These are phyloP conservation scores for Graphium colonna DNA, from an alignment of 2,888 invertebrate species.

Conservation along the genomic window DNA sequence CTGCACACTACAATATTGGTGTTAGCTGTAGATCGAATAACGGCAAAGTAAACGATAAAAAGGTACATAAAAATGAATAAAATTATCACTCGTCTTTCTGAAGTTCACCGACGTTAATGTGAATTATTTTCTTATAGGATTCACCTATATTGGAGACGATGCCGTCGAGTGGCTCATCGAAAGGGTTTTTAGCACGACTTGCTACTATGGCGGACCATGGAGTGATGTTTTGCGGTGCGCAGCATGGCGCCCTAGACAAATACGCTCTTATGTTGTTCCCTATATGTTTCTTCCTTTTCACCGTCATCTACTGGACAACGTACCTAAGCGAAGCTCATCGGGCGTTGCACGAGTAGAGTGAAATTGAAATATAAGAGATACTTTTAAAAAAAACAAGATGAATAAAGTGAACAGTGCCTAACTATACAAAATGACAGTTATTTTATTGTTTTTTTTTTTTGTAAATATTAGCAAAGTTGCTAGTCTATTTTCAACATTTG, in stretches of 20 bases:
- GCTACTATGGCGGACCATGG: constrained; percentile 71
- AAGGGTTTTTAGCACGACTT: constrained; percentile 50
- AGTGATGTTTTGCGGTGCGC: constrained; percentile 82
- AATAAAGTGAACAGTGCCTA: constrained; percentile 42
- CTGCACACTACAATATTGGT: constrained; percentile 10
- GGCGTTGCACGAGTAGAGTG: constrained; percentile 46
- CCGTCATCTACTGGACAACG: constrained; percentile 81
- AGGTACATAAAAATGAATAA: neutral
- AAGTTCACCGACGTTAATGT: neutral
- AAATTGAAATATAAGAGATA: constrained; percentile 27
- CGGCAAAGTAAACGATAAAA: too few species aligned
- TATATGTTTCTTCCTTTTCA: constrained; percentile 78
- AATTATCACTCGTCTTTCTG: neutral
- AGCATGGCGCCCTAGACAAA: constrained; percentile 80
- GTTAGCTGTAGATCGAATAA: constrained; percentile 8
- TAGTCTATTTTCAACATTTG: constrained; percentile 53
- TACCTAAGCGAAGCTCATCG: constrained; percentile 79
- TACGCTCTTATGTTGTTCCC: constrained; percentile 82
- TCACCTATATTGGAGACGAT: constrained; percentile 69
- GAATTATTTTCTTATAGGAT: constrained; percentile 46
- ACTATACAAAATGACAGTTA: constrained; percentile 32
- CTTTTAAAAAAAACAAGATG: constrained; percentile 9
- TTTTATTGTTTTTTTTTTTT: too few species aligned
- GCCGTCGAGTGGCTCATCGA: constrained; percentile 50
- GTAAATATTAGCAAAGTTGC: constrained; percentile 66